A percentile compares a stretch with the other conserved stretches of the same genome.
Conservation (phyloP, 2,113 vertebrate species). For the Aspidoscelis tigris region DNA sequence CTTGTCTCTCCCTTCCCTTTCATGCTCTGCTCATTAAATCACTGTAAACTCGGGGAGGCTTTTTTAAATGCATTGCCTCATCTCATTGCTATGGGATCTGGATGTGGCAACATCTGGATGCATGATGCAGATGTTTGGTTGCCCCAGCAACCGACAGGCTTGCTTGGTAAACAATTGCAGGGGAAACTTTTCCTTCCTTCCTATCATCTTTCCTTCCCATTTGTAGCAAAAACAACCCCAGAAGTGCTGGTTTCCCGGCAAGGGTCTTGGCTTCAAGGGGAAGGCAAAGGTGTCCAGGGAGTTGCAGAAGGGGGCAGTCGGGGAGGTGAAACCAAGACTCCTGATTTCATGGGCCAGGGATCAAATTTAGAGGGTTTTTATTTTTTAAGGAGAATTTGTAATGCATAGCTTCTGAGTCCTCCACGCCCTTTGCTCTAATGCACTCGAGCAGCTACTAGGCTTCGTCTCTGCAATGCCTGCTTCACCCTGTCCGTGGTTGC, state of each 20-base stretch:
- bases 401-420: neutral
- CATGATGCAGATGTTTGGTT: conserved; percentile 74
- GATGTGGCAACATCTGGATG: conserved; percentile 72
- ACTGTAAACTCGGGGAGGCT: conserved; percentile 12
- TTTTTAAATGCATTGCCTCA: conserved; percentile 54
- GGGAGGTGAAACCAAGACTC: neutral
- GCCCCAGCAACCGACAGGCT: conserved; percentile 62
- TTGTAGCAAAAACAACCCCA: neutral
- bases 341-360: neutral
- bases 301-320: neutral
- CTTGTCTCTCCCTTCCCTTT: too few species aligned
- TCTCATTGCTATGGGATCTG: conserved; percentile 71
- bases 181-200: conserved; percentile 42
- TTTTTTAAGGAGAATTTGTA: neutral
- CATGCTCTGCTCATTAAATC: conserved; percentile 3
- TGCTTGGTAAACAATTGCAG: conserved; percentile 66
- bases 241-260: neutral
- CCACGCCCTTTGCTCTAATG: neutral
- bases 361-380: neutral
- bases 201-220: conserved; percentile 14
- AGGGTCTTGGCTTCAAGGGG: neutral
- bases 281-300: neutral
- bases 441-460: neutral
- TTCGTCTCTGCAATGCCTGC: too few species aligned
- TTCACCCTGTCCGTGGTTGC: neutral